These are phyloP conservation scores for Siniperca scherzeri DNA, from an alignment of 2,797 vertebrate species.

Conservation along the genomic window DNA sequence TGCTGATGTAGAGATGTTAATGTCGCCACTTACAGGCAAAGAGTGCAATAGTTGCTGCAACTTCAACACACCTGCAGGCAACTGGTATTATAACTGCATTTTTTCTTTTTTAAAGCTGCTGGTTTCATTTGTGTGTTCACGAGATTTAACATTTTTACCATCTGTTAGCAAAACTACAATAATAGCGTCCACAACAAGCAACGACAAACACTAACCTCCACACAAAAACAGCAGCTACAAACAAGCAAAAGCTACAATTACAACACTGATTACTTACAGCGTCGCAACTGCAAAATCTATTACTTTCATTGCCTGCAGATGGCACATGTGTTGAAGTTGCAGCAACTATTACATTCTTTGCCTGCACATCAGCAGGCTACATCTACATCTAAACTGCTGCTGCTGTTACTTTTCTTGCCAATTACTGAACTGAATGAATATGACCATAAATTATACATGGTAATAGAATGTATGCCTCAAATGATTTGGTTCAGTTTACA, in stretches of 20 bases:
- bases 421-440: background rate
- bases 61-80: background rate
- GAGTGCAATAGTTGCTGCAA: background rate
- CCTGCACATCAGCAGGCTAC: background rate
- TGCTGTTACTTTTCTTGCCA: background rate
- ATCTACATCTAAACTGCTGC: background rate
- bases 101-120: background rate
- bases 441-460: background rate
- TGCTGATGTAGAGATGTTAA: background rate
- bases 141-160: background rate
- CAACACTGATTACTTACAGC: background rate
- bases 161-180: background rate
- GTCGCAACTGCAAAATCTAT: background rate
- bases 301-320: background rate
- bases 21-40: background rate
- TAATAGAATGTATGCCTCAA: background rate
- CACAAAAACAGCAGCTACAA: background rate
- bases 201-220: background rate
- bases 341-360: background rate
- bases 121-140: background rate
- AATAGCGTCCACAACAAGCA: background rate
- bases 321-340: background rate
- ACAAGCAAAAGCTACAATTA: background rate
- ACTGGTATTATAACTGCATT: background rate
- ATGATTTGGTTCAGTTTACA: background rate